phyloP scores from a whole-genome alignment of 2,113 vertebrate species.

The Xiphophorus maculatus region DNA sequence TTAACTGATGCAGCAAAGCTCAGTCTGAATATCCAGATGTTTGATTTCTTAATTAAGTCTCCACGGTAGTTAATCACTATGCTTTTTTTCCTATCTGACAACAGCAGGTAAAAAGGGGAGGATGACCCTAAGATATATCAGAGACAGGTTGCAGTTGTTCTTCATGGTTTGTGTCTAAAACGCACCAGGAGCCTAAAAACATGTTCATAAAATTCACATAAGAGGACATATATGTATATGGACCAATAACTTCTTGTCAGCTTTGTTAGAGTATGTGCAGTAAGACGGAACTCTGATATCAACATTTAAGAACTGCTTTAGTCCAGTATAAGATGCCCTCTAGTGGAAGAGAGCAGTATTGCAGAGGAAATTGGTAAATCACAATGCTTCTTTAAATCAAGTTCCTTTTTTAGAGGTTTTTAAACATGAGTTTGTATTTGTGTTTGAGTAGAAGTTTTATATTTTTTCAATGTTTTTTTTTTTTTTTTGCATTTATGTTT shows the following conservation, averaged over 20 bases:
- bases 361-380: slow-evolving; percentile 10
- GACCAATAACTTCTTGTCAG: neutral
- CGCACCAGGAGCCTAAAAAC: slow-evolving; percentile 5
- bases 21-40: slow-evolving; percentile 78
- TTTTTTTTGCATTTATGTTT: neutral
- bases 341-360: slow-evolving; percentile 53
- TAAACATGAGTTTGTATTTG: neutral
- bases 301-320: slow-evolving; percentile 5
- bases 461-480: neutral
- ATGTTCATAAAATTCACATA: slow-evolving; percentile 11
- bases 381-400: slow-evolving; percentile 11
- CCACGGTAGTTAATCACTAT: slow-evolving; percentile 69
- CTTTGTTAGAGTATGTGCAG: neutral
- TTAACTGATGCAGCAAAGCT: slow-evolving; percentile 50
- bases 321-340: slow-evolving; percentile 57
- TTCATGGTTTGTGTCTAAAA: slow-evolving; percentile 24
- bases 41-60: slow-evolving; percentile 82
- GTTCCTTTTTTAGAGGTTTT: neutral
- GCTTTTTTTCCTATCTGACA: slow-evolving; percentile 42
- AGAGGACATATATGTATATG: neutral
- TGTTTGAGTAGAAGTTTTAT: neutral
- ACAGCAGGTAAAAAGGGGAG: slow-evolving; percentile 65
- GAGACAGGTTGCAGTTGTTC: slow-evolving; percentile 33
- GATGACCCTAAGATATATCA: slow-evolving; percentile 46
- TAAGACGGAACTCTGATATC: neutral